Evolutionary conservation across 2,888 invertebrate species (phyloP).

Genomic region (Drosophila limbata): DNA sequence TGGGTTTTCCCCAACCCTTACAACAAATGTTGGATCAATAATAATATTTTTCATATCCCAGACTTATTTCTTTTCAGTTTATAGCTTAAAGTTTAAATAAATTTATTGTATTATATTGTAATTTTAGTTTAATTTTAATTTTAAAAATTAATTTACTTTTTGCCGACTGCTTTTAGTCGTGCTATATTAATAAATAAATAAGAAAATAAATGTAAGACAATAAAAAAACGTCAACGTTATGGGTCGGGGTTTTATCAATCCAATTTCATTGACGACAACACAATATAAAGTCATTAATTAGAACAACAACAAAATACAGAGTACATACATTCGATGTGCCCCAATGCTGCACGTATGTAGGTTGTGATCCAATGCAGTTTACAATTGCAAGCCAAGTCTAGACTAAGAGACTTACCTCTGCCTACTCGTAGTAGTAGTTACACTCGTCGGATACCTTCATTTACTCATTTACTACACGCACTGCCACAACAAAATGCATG

Average conservation of each 20-base stretch:
- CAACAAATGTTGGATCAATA: no score
- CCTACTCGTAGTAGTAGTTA: constrained; percentile 45
- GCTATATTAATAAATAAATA: no score
- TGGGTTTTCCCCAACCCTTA: no score
- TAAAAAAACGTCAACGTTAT: constrained; percentile 21
- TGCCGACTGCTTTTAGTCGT: no score
- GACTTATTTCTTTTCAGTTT: no score
- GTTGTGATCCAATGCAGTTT: constrained; percentile 71
- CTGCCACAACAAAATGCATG: constrained; percentile 64
- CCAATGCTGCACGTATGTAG: constrained; percentile 75
- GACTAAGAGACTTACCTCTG: constrained; percentile 44
- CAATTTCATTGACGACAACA: constrained; percentile 30
- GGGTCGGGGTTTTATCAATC: constrained; percentile 22
- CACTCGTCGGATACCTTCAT: constrained; percentile 16
- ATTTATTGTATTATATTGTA: no score
- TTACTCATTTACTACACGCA: constrained; percentile 58
- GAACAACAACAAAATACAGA: constrained; percentile 50
- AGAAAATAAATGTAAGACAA: no score
- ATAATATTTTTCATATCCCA: no score
- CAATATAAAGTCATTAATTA: constrained; percentile 63
- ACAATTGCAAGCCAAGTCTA: constrained; percentile 54
- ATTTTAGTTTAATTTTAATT: no score
- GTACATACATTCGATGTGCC: constrained; percentile 46
- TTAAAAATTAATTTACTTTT: no score
- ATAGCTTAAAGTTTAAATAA: no score